Base-by-base conservation (phyloP, 2,797 vertebrate genomes). In the Poeciliopsis turneri region DNA sequence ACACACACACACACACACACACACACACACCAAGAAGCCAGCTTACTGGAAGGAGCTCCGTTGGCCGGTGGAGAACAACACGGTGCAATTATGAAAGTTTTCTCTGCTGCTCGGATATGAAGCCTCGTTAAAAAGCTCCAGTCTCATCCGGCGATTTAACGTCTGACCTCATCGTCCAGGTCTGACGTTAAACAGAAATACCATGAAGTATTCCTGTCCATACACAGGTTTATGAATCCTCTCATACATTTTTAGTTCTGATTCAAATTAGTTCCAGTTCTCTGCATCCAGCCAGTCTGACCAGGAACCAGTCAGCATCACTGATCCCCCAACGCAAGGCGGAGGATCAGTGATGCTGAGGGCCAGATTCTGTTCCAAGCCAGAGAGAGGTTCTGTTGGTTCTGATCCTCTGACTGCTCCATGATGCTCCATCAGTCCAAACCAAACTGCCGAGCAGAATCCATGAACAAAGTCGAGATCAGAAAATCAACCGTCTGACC, bases 71-170 rank as follows among this genome's bases (percentile, higher is more conserved):
- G 39, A 85, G 47, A 75, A 83, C 81, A 81, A 74, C 57, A 81
- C 28, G 18, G 61, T 25, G n/a, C 74, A 69, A 84, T 86, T 80
- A 83, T 74, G 5, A 74, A 74, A 75, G 39, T 79, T 80, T 79
- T 55, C 51, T 70, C 28, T 76, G 49, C 57, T 66, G 46, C 13
- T 74, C 45, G 0, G 3, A 36, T 76, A 33, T 72, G 64, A 45
- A 47, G 53, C 25, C 1, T 75, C 73, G 78, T 61, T 83, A 66
- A 76, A 79, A 71, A 13, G 74, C 74, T 51, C 0, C 43, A 25
- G 57, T 59, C 49, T 3, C 66, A 43, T 16, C 75, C 55, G 18
- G 57, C 71, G 30, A 30, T 30, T 30, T 30, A 30, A 30, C 1
- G 30, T 30, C 30, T 1, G 30, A 30, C 30, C 30, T 30, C 30